Conservation (phyloP, 2,113 vertebrate species). For the Pseudorectes ferrugineus region DNA sequence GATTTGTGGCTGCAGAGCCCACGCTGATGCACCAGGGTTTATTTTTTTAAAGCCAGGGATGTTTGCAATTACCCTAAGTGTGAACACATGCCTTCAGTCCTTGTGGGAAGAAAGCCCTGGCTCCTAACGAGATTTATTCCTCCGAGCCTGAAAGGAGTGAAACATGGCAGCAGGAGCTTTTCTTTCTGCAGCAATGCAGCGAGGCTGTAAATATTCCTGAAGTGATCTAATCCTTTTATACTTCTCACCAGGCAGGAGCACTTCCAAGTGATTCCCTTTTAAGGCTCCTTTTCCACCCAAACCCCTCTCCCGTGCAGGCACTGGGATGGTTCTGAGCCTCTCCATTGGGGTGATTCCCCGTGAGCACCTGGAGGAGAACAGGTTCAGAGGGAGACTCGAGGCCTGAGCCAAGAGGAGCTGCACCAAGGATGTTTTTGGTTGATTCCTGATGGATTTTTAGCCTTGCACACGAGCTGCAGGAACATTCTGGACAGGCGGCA, state of each 20-base stretch:
- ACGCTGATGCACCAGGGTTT: not conserved
- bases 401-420: not conserved
- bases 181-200: not conserved
- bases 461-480: accelerated
- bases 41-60: not conserved
- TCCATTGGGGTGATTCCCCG: not conserved
- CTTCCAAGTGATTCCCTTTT: not conserved
- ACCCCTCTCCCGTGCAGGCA: not conserved
- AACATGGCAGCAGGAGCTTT: not conserved
- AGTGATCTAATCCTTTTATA: not conserved
- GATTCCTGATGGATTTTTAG: not conserved
- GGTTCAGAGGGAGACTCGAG: not conserved
- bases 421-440: no score
- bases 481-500: not conserved
- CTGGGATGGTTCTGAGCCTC: not conserved
- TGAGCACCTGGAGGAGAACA: not conserved
- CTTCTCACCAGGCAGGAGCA: not conserved
- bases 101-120: not conserved
- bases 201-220: constrained; percentile 29
- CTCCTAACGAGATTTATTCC: constrained; percentile 37
- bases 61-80: constrained; percentile 37
- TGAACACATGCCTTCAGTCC: constrained; percentile 34
- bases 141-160: constrained; percentile 39
- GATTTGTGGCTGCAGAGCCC: not conserved
- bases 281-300: not conserved